phyloP scores from a whole-genome alignment of 2,888 invertebrate species.

The Lasioglossum leucozonium region DNA sequence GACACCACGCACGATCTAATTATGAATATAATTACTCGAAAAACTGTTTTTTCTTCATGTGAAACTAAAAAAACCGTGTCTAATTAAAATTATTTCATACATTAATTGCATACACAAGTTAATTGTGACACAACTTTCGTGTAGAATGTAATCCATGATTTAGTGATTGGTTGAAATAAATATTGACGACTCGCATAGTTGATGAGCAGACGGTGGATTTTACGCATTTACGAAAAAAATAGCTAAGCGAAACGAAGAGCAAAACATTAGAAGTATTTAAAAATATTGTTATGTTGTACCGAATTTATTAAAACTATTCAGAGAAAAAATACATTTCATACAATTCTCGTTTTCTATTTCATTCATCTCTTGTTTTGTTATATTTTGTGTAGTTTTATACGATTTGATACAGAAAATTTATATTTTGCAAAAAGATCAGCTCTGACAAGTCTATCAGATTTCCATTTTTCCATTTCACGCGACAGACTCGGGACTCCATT shows the following conservation, averaged over 20 bases:
- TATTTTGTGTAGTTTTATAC: no score
- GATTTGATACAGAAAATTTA: no score
- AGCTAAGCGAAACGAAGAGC: background rate
- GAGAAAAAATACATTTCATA: background rate
- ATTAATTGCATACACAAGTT: no score
- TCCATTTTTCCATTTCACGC: background rate
- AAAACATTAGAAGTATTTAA: background rate
- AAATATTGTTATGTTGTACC: background rate
- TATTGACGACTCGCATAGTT: no score
- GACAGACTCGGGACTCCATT: background rate
- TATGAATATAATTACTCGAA: no score
- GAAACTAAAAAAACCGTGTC: background rate
- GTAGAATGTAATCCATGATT: background rate
- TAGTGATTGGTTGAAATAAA: no score
- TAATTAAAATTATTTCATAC: background rate
- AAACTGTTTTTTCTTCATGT: background rate
- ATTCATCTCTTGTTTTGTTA: background rate
- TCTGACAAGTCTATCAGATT: background rate
- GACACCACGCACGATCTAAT: no score
- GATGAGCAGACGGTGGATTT: no score
- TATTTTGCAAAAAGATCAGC: background rate
- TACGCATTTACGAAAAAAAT: background rate
- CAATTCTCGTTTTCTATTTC: background rate
- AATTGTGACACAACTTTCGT: background rate
- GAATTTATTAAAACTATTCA: background rate